Evolutionary conservation across 2,113 vertebrate genomes (phyloP).

Genomic region (Clarias batrachus): DNA sequence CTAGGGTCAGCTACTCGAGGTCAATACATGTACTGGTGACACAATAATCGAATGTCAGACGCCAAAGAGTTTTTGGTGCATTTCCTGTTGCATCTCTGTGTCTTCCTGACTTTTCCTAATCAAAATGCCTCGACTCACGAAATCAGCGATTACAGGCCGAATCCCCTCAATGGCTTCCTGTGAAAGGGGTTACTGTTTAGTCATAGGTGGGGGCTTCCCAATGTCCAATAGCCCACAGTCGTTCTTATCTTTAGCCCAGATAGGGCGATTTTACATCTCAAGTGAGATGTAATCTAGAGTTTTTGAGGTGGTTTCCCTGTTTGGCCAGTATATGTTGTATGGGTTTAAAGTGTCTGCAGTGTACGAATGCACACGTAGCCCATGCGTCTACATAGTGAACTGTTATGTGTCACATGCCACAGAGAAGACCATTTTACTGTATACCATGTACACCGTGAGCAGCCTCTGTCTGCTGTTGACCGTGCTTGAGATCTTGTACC

Average conservation of each 20-base stretch:
- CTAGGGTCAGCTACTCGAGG: not conserved
- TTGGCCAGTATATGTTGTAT: conserved; percentile 85
- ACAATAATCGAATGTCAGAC: not conserved
- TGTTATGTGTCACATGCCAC: conserved; percentile 89
- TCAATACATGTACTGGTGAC: not conserved
- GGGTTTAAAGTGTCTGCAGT: conserved; percentile 79
- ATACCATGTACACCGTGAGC: conserved; percentile 86
- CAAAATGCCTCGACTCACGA: not conserved
- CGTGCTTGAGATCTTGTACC: conserved; percentile 82
- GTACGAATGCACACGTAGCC: conserved; percentile 80
- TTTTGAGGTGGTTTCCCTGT: conserved; percentile 82
- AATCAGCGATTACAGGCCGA: not conserved
- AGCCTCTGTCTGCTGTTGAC: conserved; percentile 84
- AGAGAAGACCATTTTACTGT: conserved; percentile 88
- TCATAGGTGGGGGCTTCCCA: not conserved
- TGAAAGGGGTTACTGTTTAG: not conserved
- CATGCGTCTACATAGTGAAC: conserved; percentile 85
- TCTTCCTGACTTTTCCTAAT: not conserved
- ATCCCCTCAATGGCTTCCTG: not conserved
- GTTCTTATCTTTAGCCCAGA: too few relatives aligned
- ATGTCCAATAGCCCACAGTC: too few relatives aligned
- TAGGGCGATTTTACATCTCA: too few relatives aligned
- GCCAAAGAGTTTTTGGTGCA: not conserved
- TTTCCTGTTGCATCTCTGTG: not conserved
- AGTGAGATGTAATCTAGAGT: conserved; percentile 57